These are phyloP conservation scores for Pachypeltis micranthus DNA, from an alignment of 1,140 invertebrate species.

Conservation along the genomic window DNA sequence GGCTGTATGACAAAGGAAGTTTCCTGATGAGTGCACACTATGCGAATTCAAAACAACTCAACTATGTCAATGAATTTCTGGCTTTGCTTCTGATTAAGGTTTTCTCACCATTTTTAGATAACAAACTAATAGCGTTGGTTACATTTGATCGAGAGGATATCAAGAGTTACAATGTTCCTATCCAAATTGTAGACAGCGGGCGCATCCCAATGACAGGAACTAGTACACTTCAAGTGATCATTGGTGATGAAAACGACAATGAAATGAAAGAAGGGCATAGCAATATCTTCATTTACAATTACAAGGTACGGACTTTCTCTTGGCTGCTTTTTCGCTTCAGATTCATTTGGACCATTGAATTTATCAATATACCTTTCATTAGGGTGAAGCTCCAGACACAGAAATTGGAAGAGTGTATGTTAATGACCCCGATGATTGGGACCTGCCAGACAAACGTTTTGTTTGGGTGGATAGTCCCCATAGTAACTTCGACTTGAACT, in stretches of 20 bases:
- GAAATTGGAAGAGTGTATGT: constrained; percentile 83
- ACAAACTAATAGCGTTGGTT: constrained; percentile 44
- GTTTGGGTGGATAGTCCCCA: constrained; percentile 44
- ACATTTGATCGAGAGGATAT: constrained; percentile 79
- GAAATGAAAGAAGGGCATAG: constrained; percentile 67
- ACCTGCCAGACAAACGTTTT: constrained; percentile 77
- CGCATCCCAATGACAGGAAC: constrained; percentile 54
- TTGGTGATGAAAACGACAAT: constrained; percentile 86
- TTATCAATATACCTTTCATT: too few species aligned
- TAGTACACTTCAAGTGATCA: constrained; percentile 68
- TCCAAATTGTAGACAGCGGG: constrained; percentile 75
- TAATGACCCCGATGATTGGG: constrained; percentile 86
- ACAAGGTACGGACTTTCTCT: constrained; percentile 59
- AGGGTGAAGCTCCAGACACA: constrained; percentile 56
- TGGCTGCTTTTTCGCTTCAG: too few species aligned
- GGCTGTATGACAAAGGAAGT: background rate
- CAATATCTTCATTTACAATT: constrained; percentile 84
- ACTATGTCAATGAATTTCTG: constrained; percentile 5
- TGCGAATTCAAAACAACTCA: too few species aligned
- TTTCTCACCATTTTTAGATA: constrained; percentile 17
- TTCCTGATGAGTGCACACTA: background rate
- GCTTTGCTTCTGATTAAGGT: too few species aligned
- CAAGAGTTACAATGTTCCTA: constrained; percentile 76
- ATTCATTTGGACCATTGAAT: too few species aligned
- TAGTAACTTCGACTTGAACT: constrained; percentile 53